Base-by-base conservation (phyloP, 2,888 invertebrate genomes). In the Eumerus sabulonum region DNA sequence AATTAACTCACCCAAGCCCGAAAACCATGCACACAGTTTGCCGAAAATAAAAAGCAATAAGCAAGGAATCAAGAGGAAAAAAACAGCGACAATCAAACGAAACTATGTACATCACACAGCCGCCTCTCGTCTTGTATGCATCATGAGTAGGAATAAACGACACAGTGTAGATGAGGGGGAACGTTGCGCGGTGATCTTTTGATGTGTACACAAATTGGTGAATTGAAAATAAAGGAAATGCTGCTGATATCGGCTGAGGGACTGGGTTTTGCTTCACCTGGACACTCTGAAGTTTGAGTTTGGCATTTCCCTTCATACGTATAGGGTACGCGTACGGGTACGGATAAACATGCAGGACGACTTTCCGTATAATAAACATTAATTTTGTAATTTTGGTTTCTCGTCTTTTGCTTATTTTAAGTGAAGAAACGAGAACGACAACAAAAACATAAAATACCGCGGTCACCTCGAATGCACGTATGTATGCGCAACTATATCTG, bases 381-480 rank as follows among this genome's bases (percentile, higher is more conserved):
- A 56, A 64, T 57, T 67, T 57, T 48, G 54, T 66, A 67, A 67
- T 53, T 71, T 68, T 35, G 36, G 56, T 60, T 51, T 76, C 63
- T 59, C 63, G 63, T 13, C 38, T 47, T 51, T 63, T 48, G 9
- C 42, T 36, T 18, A 59, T 51, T 47, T 27, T 51, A 53, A 4
- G 53, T 1, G 12, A 4, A 27, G 1, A 47, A 36, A 53, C 14
- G 13, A 27, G 53, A 54, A 45, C 51, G 48, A 17, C 5, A 48
- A 27, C 27, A 27, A 4, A 60, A 71, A 66, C 60, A n/a, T n/a
- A n/a, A n/a, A n/a, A n/a, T n/a, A n/a, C n/a, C n/a, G n/a, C 35
- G 60, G 71, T 76, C 66, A 71, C 48, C 76, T 71, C 66, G 64
- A 56, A 45, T 60, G 68, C 45, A 54, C 47, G 50, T 56, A 54